A percentile compares a stretch with the other conserved stretches of the same genome.
phyloP scores from a whole-genome alignment of 2,888 invertebrate species.

The Euproctis similis region DNA sequence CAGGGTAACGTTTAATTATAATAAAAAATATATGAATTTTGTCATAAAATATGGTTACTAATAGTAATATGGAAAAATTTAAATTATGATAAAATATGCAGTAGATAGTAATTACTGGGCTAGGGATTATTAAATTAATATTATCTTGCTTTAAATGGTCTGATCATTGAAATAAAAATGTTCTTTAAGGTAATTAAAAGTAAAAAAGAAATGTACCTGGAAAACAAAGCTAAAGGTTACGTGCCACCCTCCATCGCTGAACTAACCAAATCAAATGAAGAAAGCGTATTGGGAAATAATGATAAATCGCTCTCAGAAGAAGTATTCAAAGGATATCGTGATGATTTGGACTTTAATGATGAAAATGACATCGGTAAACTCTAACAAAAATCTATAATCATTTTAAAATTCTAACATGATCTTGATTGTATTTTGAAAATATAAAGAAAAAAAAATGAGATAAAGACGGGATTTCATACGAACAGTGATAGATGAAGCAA shows the following conservation, averaged over 20 bases:
- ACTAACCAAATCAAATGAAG: slow-evolving; percentile 43
- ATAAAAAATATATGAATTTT: no score
- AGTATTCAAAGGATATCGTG: slow-evolving; percentile 80
- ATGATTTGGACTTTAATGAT: slow-evolving; percentile 87
- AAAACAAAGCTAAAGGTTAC: slow-evolving; percentile 64
- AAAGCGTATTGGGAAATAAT: slow-evolving; percentile 45
- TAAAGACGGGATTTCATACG: no score
- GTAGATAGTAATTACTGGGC: not conserved
- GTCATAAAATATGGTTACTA: no score
- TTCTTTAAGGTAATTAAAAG: slow-evolving; percentile 69
- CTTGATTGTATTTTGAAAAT: not conserved
- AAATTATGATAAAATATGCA: no score
- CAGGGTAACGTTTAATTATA: no score
- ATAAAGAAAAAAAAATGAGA: no score
- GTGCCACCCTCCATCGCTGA: slow-evolving; percentile 55
- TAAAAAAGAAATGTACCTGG: slow-evolving; percentile 77
- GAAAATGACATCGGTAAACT: slow-evolving; percentile 84
- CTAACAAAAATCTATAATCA: not conserved
- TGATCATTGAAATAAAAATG: not conserved
- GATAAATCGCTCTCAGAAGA: slow-evolving; percentile 61
- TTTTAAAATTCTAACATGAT: no score
- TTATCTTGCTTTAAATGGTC: not conserved
- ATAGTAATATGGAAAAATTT: no score
- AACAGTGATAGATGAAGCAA: no score
- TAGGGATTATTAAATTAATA: not conserved